Base-by-base conservation (phyloP, 2,113 vertebrate species). In the Anguilla rostrata region DNA sequence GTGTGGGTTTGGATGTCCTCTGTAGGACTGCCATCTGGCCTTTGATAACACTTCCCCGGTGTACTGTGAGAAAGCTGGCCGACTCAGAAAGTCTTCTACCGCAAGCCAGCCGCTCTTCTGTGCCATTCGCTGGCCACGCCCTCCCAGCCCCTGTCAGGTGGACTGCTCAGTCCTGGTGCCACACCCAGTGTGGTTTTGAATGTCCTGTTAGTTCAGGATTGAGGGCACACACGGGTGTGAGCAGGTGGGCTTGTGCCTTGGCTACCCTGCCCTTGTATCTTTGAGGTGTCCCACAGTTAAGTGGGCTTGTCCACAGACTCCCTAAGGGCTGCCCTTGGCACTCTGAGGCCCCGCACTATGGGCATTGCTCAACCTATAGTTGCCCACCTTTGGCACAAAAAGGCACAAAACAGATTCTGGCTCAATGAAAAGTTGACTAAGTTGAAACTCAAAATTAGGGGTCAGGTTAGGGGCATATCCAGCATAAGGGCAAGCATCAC, bases 11-110 rank as follows among this genome's bases (percentile, higher is more conserved):
- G 93, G 92, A 92, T 81, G 87, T 84, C 78, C 46, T 1, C 83
- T 87, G 88, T 92, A 91, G 92, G 91, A 91, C 79, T 53, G 88
- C 94, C 94, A 94, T 95, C 94, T 95, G 94, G 92, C 91, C 90
- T 5, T 60, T 18, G 39, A 11, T 81, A 88, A 88, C 90, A 26
- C 18, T 5, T 86, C 89, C 92, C 90, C 90, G 49, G 89, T 88
- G 84, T 83, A 83, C 85, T 89, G 86, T 90, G 88, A 89, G 89
- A 91, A 92, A 84, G 88, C 86, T 82, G 41, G 63, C n/a, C 63
- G 81, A 66, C 16, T 39, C 40, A 3, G 26, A 16, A 34, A 84
- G 39, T 63, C 12, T 39, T 14, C 83, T 71, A n/a, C 60, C 34
- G 34, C 66, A 40, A 20, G 86, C 81, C 81, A 83, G 66, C 66